Evolutionary conservation across 1,140 invertebrate species (phyloP).

Genomic region (Drosophila aff.): DNA sequence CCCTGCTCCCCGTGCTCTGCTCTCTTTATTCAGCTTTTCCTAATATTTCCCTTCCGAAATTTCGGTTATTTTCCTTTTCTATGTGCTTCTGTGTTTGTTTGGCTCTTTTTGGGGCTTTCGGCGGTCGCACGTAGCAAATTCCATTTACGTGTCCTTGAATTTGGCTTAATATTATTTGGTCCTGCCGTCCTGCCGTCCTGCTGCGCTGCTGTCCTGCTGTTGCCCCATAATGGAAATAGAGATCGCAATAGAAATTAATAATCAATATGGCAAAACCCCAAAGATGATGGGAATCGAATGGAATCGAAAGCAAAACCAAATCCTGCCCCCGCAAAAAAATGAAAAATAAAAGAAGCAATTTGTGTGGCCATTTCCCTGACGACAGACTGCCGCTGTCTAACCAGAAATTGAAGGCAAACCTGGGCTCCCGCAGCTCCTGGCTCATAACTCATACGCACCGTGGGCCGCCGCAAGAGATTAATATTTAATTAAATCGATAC

Average conservation of each 20-base stretch:
- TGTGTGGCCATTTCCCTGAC: conserved; percentile 45
- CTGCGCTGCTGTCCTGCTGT: background rate
- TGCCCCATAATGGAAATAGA: conserved; percentile 25
- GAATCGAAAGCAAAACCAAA: conserved; percentile 7
- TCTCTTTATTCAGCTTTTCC: background rate
- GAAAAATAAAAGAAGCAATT: conserved; percentile 25
- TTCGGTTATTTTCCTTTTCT: conserved; percentile 17
- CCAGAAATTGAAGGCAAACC: conserved; percentile 9
- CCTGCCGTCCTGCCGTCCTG: background rate
- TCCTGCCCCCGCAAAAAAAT: background rate
- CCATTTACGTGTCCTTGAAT: conserved; percentile 66
- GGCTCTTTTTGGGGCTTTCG: conserved; percentile 21
- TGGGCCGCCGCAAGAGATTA: conserved; percentile 42
- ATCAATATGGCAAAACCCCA: conserved; percentile 50
- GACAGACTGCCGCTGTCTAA: conserved; percentile 9
- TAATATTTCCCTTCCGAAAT: background rate
- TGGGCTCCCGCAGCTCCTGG: background rate
- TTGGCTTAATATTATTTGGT: conserved; percentile 31
- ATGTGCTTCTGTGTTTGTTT: conserved; percentile 30
- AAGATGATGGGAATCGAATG: conserved; percentile 15
- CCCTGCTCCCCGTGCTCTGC: background rate
- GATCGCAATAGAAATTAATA: conserved; percentile 52
- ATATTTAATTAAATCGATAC: conserved; percentile 75
- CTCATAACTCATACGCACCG: conserved; percentile 59
- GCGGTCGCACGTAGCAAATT: conserved; percentile 45